A percentile compares a stretch with the other conserved stretches of the same genome.
Evolutionary conservation across 2,888 invertebrate genomes (phyloP).

Genomic region (Clunio marinus): DNA sequence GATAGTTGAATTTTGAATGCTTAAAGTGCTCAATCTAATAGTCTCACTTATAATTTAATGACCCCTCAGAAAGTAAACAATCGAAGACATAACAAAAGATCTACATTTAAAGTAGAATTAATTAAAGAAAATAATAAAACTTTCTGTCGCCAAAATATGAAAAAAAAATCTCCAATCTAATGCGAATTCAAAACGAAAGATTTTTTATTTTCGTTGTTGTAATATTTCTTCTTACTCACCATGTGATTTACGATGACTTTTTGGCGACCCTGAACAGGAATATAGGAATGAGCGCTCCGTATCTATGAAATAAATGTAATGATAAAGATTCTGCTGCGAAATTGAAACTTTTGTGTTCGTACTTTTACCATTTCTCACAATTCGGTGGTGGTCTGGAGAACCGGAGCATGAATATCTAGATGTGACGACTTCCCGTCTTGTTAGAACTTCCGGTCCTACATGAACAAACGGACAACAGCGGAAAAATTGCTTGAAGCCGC

Average conservation of each 20-base stretch:
- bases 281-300: slow-evolving; percentile 51
- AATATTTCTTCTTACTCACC: slow-evolving; percentile 19
- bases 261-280: slow-evolving; percentile 49
- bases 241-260: slow-evolving; percentile 41
- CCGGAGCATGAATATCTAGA: slow-evolving; percentile 74
- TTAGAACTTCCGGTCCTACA: slow-evolving; percentile 63
- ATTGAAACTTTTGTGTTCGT: slow-evolving; percentile 44
- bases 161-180: not conserved
- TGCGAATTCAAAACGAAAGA: not conserved
- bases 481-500: slow-evolving; percentile 90
- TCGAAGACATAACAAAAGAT: no score
- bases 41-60: no score
- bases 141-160: not conserved
- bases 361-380: slow-evolving; percentile 63
- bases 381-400: slow-evolving; percentile 67
- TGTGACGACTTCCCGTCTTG: slow-evolving; percentile 69
- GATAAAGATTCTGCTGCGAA: slow-evolving; percentile 2
- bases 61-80: no score
- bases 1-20: no score
- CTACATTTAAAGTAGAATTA: no score
- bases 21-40: no score
- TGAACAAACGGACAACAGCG: slow-evolving; percentile 79
- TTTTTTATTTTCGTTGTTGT: no score
- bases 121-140: no score
- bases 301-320: slow-evolving; percentile 43